Percentiles rank a stretch among this genome's conserved stretches.
These are phyloP conservation scores for Seriola aureovittata DNA, from an alignment of 2,113 vertebrate genomes.

Conservation along the genomic window DNA sequence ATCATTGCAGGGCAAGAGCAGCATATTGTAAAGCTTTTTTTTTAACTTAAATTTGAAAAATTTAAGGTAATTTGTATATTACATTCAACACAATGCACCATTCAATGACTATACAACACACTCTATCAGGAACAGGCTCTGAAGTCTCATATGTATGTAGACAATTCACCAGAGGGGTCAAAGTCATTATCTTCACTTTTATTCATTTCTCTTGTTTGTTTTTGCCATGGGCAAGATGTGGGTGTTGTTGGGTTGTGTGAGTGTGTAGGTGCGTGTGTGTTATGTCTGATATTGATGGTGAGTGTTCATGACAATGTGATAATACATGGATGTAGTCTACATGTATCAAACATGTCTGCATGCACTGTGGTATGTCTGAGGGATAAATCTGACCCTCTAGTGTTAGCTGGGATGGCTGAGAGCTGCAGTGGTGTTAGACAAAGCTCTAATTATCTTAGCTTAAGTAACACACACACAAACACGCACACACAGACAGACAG, in stretches of 20 bases:
- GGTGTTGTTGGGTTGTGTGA: background rate
- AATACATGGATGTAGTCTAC: slow-evolving; percentile 1
- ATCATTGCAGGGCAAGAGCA: background rate
- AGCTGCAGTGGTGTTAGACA: slow-evolving; percentile 44
- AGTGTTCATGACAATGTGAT: slow-evolving; percentile 35
- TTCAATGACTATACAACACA: background rate
- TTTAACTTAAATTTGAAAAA: background rate
- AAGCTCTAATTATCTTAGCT: slow-evolving; percentile 44
- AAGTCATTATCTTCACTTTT: slow-evolving; percentile 13
- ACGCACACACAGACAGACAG: slow-evolving; percentile 12
- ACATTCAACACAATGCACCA: background rate
- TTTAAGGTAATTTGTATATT: background rate
- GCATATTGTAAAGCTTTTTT: no score
- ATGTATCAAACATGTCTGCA: background rate
- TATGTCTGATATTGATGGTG: slow-evolving; percentile 3
- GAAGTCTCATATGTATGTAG: background rate
- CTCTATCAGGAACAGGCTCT: background rate
- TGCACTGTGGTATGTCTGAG: background rate
- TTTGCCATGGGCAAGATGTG: slow-evolving; percentile 27
- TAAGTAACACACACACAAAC: slow-evolving; percentile 14
- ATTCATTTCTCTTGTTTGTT: slow-evolving; percentile 6
- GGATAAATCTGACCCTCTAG: slow-evolving; percentile 8
- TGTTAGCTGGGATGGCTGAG: slow-evolving; percentile 11
- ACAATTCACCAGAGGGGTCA: slow-evolving; percentile 19
- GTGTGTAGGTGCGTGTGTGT: background rate